These are phyloP conservation scores for chimpanzee (Pan troglodytes) DNA, from an alignment of 2,113 vertebrate genomes.

Conservation along the genomic window NHGRI_mPanTro3-v2.1_pri NC_072412.2:104612501-104613000, in stretches of 20 bases:
- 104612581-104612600: neutral
- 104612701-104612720: neutral
- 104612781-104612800: neutral
- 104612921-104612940: neutral
- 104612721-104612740: neutral
- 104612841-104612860: neutral
- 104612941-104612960: neutral
- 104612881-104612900: neutral
- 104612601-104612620: slow-evolving; percentile 4
- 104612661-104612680: neutral
- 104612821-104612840: neutral
- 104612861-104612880: neutral
- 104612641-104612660: neutral
- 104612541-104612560: neutral
- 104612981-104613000: neutral
- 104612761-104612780: neutral
- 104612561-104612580: neutral
- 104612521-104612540: neutral
- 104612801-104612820: neutral
- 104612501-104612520: neutral
- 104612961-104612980: neutral
- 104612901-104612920: accelerated
- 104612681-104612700: neutral
- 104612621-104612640: neutral
- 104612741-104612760: neutral